Evolutionary conservation across 2,888 invertebrate genomes (phyloP), one percentile per base, ranked within the genome.

Genomic region (Orthosia cruda): DNA sequence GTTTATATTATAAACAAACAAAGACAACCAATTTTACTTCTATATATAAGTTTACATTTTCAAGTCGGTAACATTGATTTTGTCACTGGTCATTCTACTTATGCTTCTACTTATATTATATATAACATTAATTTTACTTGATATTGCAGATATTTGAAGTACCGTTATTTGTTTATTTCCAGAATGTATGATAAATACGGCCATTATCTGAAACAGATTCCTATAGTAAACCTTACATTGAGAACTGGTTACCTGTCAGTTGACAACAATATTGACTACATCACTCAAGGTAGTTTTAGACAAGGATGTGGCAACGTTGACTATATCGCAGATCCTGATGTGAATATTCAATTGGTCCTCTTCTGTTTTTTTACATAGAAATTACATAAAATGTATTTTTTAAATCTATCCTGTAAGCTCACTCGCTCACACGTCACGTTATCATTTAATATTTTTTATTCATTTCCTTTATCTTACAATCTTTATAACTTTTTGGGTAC

Each of bases 241-340:
- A 88, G 91, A 70, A 92, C 93, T 9, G 93, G 92, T 26, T 93
- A 86, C 63, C 81, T 92, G 11, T 91, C 89, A 0, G 87, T 91
- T 0, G 94, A 93, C 12, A 86, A 93, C 67, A 91, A 92, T 54
- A 84, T 95, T 3, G 92, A 92, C 45, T 89, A 89, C 16, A 81
- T 94, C 9, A 94, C 94, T 0, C 94, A 93, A 73, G 94, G 95
- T 0, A 85, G 86, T 18, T 93, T 93, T 52, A 92, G 94, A 80
- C 95, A 95, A 74, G 89, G 91, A 0, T 81, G 89, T 50, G 95
- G 90, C 4, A 89, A 92, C n/a, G 74, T 89, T 47, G 94, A 94
- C 72, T 90, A 94, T 50, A 80, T 90, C 9, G 90, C 93, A 12
- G 94, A 95, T 58, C 61, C 61, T 61, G 61, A 61, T 45, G 61